Evolutionary conservation across 2,797 vertebrate species (phyloP), one percentile per base, ranked within the genome.

Genomic region (Sebastiscus tertius): DNA sequence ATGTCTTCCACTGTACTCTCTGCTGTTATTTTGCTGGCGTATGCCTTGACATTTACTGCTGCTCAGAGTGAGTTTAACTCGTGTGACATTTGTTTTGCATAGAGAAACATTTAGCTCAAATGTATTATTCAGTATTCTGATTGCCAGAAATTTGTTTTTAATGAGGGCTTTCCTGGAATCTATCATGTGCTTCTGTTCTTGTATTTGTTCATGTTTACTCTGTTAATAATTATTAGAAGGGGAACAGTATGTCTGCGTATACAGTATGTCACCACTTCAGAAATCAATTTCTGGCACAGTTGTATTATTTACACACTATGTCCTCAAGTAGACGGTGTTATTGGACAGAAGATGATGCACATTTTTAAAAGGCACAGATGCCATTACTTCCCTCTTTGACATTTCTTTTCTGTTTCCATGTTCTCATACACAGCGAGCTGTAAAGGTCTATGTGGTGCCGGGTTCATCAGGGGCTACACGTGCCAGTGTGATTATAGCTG

Each of bases 401-500:
- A 16, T 39, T 79, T 63, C 22, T 12, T 18, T 9, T 27, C 1
- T 13, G 4, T 72, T 49, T 92, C 83, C 61, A 85, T 92, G 16
- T 36, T 86, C n/a, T 72, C 11, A 72, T 79, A 46, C 80, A 72
- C 94, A 96, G 93, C 75, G 0, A 97, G 97, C 93, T 99, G 99
- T 94, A 93, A 75, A 92, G 97, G 96, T 80, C 97, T 95, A 94
- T 99, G 99, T 94, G 97, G 97, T 87, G 83, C 91, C 76, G 95
- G 95, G 80, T 99, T 97, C 94, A 94, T 96, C 96, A 96, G 97
- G 90, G 95, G 95, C 61, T 89, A 93, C 92, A 72, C 3, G 78
- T 99, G 99, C 92, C 97, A 99, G 87, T 99, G 99, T 95, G 99
- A 99, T 89, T 97, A 95, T 84, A 95, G 14, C 90, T 99, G 99